Percentiles rank a stretch among this genome's conserved stretches.
Conservation (phyloP, 2,113 vertebrate species). For the Danio rerio region DNA sequence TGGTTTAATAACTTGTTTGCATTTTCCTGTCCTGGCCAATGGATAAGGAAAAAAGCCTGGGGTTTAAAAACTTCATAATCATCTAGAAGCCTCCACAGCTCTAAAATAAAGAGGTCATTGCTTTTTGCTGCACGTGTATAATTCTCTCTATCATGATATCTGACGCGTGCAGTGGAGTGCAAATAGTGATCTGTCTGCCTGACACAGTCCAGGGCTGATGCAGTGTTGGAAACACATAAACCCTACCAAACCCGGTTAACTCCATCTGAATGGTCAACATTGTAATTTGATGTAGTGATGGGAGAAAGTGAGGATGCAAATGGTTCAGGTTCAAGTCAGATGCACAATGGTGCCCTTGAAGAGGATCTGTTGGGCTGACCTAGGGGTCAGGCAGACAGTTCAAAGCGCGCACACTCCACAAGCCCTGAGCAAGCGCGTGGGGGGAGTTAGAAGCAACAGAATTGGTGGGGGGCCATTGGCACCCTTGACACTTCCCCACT, state of each 20-base stretch:
- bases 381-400: slow-evolving; percentile 91
- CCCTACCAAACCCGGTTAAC: slow-evolving; percentile 39
- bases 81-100: slow-evolving; percentile 98
- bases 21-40: slow-evolving; percentile 84
- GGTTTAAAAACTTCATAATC: slow-evolving; percentile 71
- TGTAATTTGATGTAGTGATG: too few relatives aligned
- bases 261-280: too few relatives aligned
- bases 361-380: slow-evolving; percentile 33
- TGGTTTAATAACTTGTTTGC: slow-evolving; percentile 67
- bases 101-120: slow-evolving; percentile 99
- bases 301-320: not conserved
- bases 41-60: slow-evolving; percentile 46
- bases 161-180: slow-evolving; percentile 96
- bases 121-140: slow-evolving; percentile 88
- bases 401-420: slow-evolving; percentile 93
- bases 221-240: not conserved
- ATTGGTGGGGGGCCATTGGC: slow-evolving; percentile 75
- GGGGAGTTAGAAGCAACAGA: slow-evolving; percentile 90
- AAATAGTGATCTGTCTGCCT: slow-evolving; percentile 94
- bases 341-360: slow-evolving; percentile 31
- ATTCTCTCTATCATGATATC: slow-evolving; percentile 92
- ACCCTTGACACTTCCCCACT: slow-evolving; percentile 87
- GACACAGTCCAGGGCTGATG: slow-evolving; percentile 72
- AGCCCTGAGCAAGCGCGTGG: slow-evolving; percentile 93
- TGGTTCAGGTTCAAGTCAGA: not conserved